Evolutionary conservation across 1,140 invertebrate genomes (phyloP).

Genomic region (Dendroctonus valens): DNA sequence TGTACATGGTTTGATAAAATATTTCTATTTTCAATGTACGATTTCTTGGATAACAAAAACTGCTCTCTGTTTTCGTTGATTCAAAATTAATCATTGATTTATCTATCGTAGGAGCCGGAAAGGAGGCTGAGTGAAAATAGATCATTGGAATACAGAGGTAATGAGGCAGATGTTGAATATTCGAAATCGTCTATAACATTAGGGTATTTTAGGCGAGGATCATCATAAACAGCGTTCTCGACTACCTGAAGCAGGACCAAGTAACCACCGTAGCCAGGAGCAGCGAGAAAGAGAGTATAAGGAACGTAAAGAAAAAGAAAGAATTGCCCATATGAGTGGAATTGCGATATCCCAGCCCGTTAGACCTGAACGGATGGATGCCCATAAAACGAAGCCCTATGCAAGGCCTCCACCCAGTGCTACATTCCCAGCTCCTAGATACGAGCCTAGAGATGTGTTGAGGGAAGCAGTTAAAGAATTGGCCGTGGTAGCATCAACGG

Average conservation of each 20-base stretch:
- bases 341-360: conserved; percentile 30
- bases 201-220: conserved; percentile 36
- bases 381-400: conserved; percentile 43
- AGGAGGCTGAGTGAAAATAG: conserved; percentile 14
- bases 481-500: conserved; percentile 33
- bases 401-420: conserved; percentile 34
- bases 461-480: conserved; percentile 40
- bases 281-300: conserved; percentile 55
- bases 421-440: conserved; percentile 18
- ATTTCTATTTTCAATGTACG: too few species aligned
- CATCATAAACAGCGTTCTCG: conserved; percentile 44
- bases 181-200: background rate
- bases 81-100: background rate
- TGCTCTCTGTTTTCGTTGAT: too few species aligned
- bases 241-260: conserved; percentile 42
- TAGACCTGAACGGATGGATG: conserved; percentile 41
- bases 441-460: conserved; percentile 40
- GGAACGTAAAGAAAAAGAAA: conserved; percentile 56
- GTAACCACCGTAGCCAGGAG: conserved; percentile 40
- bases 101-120: conserved; percentile 43
- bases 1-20: too few species aligned
- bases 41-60: too few species aligned
- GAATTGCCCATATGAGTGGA: conserved; percentile 46
- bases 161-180: background rate
- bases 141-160: conserved; percentile 34